These are phyloP conservation scores for Buphagus erythrorhynchus DNA, from an alignment of 2,797 vertebrate species.

Conservation along the genomic window DNA sequence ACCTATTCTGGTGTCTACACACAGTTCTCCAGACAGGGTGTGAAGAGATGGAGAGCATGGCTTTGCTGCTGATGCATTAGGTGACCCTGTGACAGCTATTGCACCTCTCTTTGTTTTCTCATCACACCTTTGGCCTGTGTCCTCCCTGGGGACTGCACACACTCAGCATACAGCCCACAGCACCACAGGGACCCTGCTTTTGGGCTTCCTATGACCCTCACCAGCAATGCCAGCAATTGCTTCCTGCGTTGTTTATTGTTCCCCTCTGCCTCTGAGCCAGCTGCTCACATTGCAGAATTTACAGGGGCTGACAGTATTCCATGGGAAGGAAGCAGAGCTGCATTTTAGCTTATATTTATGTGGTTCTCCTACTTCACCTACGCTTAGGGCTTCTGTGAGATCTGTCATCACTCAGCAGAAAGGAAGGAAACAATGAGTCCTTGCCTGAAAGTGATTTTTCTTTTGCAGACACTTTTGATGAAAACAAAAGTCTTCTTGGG, in stretches of 20 bases:
- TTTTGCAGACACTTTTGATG: neutral
- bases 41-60: neutral
- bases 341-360: neutral
- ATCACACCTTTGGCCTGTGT: neutral
- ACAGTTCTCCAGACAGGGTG: neutral
- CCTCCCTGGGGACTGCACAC: accelerated
- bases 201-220: neutral
- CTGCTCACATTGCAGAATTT: neutral
- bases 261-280: neutral
- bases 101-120: neutral
- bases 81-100: neutral
- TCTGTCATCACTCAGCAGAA: conserved; percentile 21
- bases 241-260: neutral
- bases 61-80: neutral
- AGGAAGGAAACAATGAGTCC: conserved; percentile 25
- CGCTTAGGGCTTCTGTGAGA: neutral
- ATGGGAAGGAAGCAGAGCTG: conserved; percentile 9
- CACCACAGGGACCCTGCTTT: neutral
- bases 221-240: neutral
- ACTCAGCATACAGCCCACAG: neutral
- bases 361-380: neutral
- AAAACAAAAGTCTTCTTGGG: neutral
- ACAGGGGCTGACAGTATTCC: neutral
- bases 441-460: conserved; percentile 13
- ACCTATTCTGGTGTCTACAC: neutral